Evolutionary conservation across 2,113 vertebrate species (phyloP).

Genomic region (Cromileptes altivelis): DNA sequence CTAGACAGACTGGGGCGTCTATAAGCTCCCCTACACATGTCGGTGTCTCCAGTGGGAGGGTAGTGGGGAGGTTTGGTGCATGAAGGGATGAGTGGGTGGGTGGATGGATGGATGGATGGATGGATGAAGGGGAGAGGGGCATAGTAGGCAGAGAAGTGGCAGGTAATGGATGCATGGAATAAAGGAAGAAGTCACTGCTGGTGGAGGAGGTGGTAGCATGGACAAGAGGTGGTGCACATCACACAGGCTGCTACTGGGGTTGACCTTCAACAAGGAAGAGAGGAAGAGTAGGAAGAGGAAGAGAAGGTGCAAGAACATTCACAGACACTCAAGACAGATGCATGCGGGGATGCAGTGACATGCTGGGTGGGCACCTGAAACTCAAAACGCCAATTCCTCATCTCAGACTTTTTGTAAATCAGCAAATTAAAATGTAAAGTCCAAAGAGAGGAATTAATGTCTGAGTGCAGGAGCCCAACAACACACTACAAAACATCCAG

Average conservation of each 20-base stretch:
- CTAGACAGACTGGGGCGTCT: conserved; percentile 56
- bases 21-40: conserved; percentile 59
- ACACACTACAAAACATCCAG: neutral
- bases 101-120: conserved; percentile 51
- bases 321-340: conserved; percentile 72
- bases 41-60: conserved; percentile 40
- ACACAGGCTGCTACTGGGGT: conserved; percentile 79
- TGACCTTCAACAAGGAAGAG: conserved; percentile 79
- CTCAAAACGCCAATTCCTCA: conserved; percentile 16
- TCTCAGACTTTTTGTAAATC: neutral
- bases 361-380: conserved; percentile 31
- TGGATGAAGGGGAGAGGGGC: conserved; percentile 37
- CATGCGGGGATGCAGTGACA: conserved; percentile 72
- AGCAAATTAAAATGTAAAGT: neutral
- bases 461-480: conserved; percentile 30
- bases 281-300: conserved; percentile 64
- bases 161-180: conserved; percentile 56
- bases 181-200: conserved; percentile 60
- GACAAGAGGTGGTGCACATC: conserved; percentile 67
- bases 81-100: conserved; percentile 49
- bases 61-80: conserved; percentile 37
- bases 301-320: conserved; percentile 70
- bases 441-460: neutral
- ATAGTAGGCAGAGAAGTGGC: conserved; percentile 53
- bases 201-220: conserved; percentile 62